Conservation (phyloP, 2,113 vertebrate genomes). For the Geococcyx californianus region DNA sequence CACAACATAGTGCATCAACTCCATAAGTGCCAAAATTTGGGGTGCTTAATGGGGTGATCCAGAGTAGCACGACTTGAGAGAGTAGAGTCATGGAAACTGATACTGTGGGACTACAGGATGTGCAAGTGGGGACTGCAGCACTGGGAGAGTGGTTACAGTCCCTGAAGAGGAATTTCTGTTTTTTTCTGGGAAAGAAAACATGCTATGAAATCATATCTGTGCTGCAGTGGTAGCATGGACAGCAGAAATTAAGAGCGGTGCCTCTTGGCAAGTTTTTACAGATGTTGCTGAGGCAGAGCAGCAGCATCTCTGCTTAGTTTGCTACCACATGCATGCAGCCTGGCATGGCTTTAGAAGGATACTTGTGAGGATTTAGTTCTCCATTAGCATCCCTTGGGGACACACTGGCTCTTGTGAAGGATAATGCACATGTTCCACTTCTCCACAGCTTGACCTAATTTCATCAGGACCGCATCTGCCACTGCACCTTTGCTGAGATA, state of each 20-base stretch:
- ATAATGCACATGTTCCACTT: not conserved
- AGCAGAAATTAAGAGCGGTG: not conserved
- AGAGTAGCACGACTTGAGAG: not conserved
- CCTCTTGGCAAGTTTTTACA: not conserved
- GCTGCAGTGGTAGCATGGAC: not conserved
- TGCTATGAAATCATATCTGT: not conserved
- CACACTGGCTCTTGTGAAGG: not conserved
- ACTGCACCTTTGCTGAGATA: not conserved
- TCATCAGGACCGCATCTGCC: not conserved
- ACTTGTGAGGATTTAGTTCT: not conserved
- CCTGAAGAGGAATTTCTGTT: not conserved
- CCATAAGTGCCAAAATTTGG: not conserved
- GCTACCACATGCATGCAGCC: not conserved
- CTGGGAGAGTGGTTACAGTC: not conserved
- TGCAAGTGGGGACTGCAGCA: not conserved
- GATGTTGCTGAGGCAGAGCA: not conserved
- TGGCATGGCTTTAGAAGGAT: not conserved
- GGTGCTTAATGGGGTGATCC: not conserved
- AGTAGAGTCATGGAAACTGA: not conserved
- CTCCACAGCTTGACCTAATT: not conserved
- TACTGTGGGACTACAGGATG: not conserved
- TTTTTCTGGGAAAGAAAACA: not conserved
- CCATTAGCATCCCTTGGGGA: not conserved
- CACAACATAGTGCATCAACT: not conserved
- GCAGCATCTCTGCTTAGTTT: not conserved